Evolutionary conservation across 2,888 invertebrate genomes (phyloP).

Genomic region (Lycocerus yunnanus): DNA sequence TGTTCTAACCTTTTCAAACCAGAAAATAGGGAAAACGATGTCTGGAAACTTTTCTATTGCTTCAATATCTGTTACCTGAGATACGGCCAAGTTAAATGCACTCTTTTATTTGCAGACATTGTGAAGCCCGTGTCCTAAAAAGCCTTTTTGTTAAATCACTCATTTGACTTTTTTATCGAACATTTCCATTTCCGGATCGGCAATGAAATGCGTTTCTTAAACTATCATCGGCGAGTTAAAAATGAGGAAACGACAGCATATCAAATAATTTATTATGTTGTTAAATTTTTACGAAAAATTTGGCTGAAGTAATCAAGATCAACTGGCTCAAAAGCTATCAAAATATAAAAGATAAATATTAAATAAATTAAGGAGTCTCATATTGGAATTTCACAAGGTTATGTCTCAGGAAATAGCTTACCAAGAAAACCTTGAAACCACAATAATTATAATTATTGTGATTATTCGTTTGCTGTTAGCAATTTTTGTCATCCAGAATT

Average conservation of each 20-base stretch:
- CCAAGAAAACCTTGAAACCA: too few relatives aligned
- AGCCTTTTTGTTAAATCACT: background rate
- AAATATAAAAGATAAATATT: too few relatives aligned
- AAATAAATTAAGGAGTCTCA: too few relatives aligned
- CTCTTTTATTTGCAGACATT: slow-evolving; percentile 77
- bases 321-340: too few relatives aligned
- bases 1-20: slow-evolving; percentile 82
- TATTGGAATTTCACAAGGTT: too few relatives aligned
- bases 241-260: slow-evolving; percentile 93
- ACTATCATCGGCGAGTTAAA: slow-evolving; percentile 82
- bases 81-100: slow-evolving; percentile 90
- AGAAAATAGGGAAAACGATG: slow-evolving; percentile 87
- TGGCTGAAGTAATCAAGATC: too few relatives aligned
- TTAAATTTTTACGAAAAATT: too few relatives aligned
- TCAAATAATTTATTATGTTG: too few relatives aligned
- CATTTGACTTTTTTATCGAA: slow-evolving; percentile 22
- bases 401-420: too few relatives aligned
- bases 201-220: slow-evolving; percentile 78
- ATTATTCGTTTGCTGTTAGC: too few relatives aligned
- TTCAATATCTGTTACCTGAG: slow-evolving; percentile 87
- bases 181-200: slow-evolving; percentile 79
- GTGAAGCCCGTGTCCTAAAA: slow-evolving; percentile 82
- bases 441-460: too few relatives aligned
- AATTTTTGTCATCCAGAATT: too few relatives aligned
- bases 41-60: slow-evolving; percentile 90